Percentiles rank a stretch among this genome's conserved stretches.
phyloP scores from a whole-genome alignment of 2,888 invertebrate genomes.

The Bimastos eiseni region DNA sequence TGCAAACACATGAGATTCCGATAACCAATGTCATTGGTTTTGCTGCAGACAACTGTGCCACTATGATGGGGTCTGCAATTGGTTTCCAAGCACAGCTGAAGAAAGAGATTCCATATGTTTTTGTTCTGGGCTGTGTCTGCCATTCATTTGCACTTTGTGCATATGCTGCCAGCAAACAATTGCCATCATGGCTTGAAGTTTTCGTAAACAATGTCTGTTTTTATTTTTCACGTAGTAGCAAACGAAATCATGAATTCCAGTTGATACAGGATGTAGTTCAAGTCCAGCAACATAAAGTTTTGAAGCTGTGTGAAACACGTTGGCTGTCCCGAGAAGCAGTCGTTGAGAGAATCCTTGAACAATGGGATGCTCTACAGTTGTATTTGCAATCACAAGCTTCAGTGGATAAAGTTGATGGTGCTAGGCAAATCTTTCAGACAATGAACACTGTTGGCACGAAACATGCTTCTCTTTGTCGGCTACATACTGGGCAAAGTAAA shows the following conservation, averaged over 20 bases:
- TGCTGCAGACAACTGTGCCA: not conserved
- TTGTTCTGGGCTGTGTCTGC: not conserved
- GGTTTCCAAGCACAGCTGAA: conserved; percentile 14
- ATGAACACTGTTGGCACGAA: conserved; percentile 10
- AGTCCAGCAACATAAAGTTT: too few species aligned
- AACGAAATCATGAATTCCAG: not conserved
- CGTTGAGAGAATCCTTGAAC: conserved; percentile 1
- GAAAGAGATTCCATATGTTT: not conserved
- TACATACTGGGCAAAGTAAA: conserved; percentile 14
- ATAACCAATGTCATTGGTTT: conserved; percentile 3
- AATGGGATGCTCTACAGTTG: conserved; percentile 2
- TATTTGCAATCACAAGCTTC: not conserved
- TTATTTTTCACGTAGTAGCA: not conserved
- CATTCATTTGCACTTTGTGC: conserved; percentile 21
- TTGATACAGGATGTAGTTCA: not conserved
- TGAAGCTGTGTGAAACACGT: too few species aligned
- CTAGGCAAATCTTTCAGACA: not conserved
- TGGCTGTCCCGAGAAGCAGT: not conserved
- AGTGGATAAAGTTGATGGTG: not conserved
- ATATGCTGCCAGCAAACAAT: not conserved
- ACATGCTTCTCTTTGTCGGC: conserved; percentile 18
- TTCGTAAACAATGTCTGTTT: not conserved
- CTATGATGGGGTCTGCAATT: not conserved
- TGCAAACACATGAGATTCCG: not conserved
- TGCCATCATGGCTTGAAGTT: not conserved